Evolutionary conservation across 2,888 invertebrate species (phyloP).

Genomic region (Ophioninae sp.): DNA sequence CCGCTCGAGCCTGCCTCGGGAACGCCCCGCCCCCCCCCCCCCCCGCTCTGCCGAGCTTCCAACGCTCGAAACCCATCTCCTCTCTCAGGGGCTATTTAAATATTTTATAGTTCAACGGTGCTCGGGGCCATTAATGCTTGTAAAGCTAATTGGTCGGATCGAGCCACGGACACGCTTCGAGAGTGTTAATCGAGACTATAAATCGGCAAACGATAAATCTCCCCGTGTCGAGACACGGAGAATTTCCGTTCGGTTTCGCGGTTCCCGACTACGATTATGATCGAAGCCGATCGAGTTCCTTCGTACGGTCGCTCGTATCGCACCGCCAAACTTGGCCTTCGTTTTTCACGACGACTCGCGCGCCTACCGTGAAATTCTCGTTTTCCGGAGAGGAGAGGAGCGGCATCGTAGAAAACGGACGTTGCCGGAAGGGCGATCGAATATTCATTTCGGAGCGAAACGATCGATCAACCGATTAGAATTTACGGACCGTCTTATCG

Average conservation of each 20-base stretch:
- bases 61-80: slow-evolving; percentile 55
- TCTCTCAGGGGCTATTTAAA: slow-evolving; percentile 72
- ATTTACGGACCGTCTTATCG: too few species aligned
- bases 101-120: slow-evolving; percentile 75
- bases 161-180: slow-evolving; percentile 61
- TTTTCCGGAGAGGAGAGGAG: not conserved
- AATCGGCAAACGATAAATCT: slow-evolving; percentile 67
- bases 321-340: slow-evolving; percentile 11
- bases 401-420: too few species aligned
- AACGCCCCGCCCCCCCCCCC: too few species aligned
- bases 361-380: not conserved
- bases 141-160: slow-evolving; percentile 73
- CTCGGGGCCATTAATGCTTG: slow-evolving; percentile 73
- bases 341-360: not conserved
- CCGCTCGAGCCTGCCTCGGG: slow-evolving; percentile 38
- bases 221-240: slow-evolving; percentile 36
- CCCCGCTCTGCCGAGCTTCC: slow-evolving; percentile 28
- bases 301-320: slow-evolving; percentile 1
- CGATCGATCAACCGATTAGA: too few species aligned
- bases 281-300: slow-evolving; percentile 28
- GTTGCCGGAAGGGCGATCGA: too few species aligned
- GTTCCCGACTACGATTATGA: slow-evolving; percentile 18
- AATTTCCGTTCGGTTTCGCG: slow-evolving; percentile 55
- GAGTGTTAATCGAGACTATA: slow-evolving; percentile 69
- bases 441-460: too few species aligned